Base-by-base conservation (phyloP, 2,797 vertebrate species). In the Leuciscus waleckii region DNA sequence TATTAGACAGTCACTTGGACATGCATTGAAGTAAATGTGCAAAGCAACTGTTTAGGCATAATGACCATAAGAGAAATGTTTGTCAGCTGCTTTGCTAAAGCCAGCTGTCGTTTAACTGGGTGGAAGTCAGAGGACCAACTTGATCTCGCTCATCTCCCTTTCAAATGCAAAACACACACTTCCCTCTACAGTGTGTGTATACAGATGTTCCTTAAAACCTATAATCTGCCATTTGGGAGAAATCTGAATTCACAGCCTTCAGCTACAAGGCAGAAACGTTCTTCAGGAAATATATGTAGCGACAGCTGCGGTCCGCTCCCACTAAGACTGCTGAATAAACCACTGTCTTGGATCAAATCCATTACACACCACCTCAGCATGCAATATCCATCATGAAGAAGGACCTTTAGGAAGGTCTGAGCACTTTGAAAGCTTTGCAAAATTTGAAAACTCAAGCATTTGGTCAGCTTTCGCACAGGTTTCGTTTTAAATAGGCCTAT, bases 251-350 rank as follows among this genome's bases (percentile, higher is more conserved):
- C 92, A 90, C 81, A 90, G 91, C 91, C 90, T 90, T 93, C 90
- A 90, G 76, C 90, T 90, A 86, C 90, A 89, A 89, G 91, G 90
- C 92, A 88, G 39, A 91, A 91, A 90, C 92, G 95, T 95, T 95
- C 93, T 93, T 94, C 81, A 88, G 93, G 82, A 94, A 94, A 95
- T 94, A 95, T 94, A 95, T 93, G 92, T 93, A 90, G 91, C 90
- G 90, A 91, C 95, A 96, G 95, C 95, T 96, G 95, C 87, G 90
- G 92, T 92, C 92, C 91, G 91, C 92, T 93, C 91, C 89, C 91
- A 89, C 91, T 93, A 68, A 68, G 79, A 84, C 92, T 90, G 90
- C 84, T 84, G 90, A 94, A 93, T 92, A 93, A 93, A 92, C 92
- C 91, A 81, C 87, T 84, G 89, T 92, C 92, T 92, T 86, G 86